Percentiles rank a stretch among this genome's conserved stretches.
Evolutionary conservation across 2,888 invertebrate species (phyloP).

Genomic region (Chrysolina haemoptera): DNA sequence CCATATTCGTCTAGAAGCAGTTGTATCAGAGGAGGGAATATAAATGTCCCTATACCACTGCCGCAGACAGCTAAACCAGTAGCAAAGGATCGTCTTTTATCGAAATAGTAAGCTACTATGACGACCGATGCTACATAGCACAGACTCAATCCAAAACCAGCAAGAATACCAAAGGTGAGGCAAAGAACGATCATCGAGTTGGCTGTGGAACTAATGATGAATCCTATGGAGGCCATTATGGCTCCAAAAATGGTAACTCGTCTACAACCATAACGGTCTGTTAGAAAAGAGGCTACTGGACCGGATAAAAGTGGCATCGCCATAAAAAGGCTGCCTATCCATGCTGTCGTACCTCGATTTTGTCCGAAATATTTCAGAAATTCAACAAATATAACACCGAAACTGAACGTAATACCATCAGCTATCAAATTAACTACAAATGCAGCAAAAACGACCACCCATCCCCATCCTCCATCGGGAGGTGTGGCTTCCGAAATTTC

Average conservation of each 20-base stretch:
- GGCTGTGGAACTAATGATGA: conserved; percentile 83
- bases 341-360: conserved; percentile 89
- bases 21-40: conserved; percentile 87
- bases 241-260: conserved; percentile 85
- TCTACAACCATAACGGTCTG: conserved; percentile 87
- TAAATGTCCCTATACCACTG: conserved; percentile 89
- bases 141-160: conserved; percentile 88
- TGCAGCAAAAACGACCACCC: conserved; percentile 91
- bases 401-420: conserved; percentile 93
- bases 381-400: conserved; percentile 91
- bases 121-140: conserved; percentile 94
- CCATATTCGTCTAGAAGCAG: conserved; percentile 83
- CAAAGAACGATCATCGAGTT: conserved; percentile 85
- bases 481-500: conserved; percentile 79
- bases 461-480: conserved; percentile 94
- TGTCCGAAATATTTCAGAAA: conserved; percentile 89
- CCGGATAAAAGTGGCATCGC: conserved; percentile 91
- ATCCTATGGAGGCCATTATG: conserved; percentile 82
- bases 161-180: conserved; percentile 86
- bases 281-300: conserved; percentile 87
- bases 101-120: conserved; percentile 92
- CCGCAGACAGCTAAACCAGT: conserved; percentile 91
- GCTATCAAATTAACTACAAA: conserved; percentile 93
- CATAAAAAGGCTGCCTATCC: conserved; percentile 93
- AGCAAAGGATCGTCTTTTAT: conserved; percentile 86